A percentile compares a stretch with the other conserved stretches of the same genome.
Conservation (phyloP, 2,797 vertebrate species). For the Dryobates pubescens region DNA sequence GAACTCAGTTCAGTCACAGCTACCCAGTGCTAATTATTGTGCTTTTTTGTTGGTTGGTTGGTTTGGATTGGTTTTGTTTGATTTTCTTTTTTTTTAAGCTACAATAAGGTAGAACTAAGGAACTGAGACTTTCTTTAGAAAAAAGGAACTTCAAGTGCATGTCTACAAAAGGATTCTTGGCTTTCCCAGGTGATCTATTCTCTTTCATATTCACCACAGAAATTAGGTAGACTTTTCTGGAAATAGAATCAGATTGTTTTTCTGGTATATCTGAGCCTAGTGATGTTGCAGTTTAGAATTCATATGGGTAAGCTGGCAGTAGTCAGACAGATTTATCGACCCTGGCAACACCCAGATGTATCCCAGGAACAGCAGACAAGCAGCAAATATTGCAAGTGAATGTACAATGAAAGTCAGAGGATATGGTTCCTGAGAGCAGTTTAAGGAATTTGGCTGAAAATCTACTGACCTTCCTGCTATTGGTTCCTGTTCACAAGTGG, state of each 20-base stretch:
- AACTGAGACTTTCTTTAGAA: not conserved
- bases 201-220: not conserved
- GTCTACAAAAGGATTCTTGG: not conserved
- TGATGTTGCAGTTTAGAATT: not conserved
- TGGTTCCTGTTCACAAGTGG: not conserved
- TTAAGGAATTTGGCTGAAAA: constrained; percentile 15
- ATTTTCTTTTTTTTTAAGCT: not conserved
- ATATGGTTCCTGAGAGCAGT: not conserved
- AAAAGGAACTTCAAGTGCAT: not conserved
- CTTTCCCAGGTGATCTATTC: not conserved
- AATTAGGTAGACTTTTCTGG: not conserved
- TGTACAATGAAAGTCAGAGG: constrained; percentile 4
- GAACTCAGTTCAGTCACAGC: not conserved
- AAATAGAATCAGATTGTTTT: not conserved
- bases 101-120: not conserved
- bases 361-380: constrained; percentile 8
- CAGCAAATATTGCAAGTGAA: not conserved
- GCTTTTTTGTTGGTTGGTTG: not conserved
- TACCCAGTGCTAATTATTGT: not conserved
- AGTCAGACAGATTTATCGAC: constrained; percentile 41
- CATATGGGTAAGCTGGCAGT: not conserved
- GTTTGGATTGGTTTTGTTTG: too few species aligned
- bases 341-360: constrained; percentile 27
- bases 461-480: not conserved
- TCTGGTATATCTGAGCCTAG: not conserved